Evolutionary conservation across 2,888 invertebrate species (phyloP), one percentile per base, ranked within the genome.

Genomic region (Abrostola tripartita): DNA sequence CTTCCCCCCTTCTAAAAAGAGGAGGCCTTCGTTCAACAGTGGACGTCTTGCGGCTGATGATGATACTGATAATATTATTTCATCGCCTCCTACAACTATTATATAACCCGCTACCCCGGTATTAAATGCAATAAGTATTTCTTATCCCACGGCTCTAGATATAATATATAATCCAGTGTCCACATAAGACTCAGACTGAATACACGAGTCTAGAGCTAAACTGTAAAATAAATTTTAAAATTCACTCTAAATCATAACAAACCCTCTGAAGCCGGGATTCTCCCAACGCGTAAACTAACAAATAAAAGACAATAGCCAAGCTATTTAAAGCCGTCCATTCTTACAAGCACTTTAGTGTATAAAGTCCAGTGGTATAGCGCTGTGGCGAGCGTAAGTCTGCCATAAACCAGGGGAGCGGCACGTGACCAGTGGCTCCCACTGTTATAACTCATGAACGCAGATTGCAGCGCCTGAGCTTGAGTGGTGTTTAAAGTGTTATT

Each of bases 281-380:
- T 58, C 66, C 66, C 55, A 5, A 11, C 54, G 12, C 37, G 52
- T 52, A 10, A 52, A 71, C 62, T 62, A 68, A 65, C 61, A 68
- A 69, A 76, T 74, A 78, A 78, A 78, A 66, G 70, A 65, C 63
- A 73, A 61, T 52, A 67, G 14, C 5, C 69, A 66, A 51, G 24
- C 62, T 52, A 76, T 78, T 65, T 65, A 56, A 65, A 56, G 35
- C 62, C 76, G 73, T 76, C 42, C 58, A 74, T 76, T 76, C 56
- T 65, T 56, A 74, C 71, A 68, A 76, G 71, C 65, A 78, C 79
- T 78, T 76, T 64, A 65, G 67, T 65, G 51, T 67, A 79, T 78
- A 78, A 78, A 79, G 76, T 74, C 77, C 67, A 60, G 63, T 52
- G 50, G 60, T 40, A 57, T 61, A 52, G 67, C 51, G 56, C 69